Evolutionary conservation across 2,888 invertebrate species (phyloP), one percentile per base, ranked within the genome.

Genomic region (Xestia sexstrigata): DNA sequence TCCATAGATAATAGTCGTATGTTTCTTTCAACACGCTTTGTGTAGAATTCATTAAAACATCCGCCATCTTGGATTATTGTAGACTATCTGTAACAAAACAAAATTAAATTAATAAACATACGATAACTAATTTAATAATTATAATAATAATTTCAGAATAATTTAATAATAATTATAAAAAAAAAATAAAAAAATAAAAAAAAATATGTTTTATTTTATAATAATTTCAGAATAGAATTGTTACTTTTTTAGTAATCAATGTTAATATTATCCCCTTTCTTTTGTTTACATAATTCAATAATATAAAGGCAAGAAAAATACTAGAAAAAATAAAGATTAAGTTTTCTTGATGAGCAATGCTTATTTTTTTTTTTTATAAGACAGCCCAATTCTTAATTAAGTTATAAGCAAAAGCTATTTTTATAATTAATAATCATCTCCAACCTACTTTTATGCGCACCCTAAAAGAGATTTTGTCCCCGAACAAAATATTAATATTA

Each of bases 1-100:
- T 98, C 98, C 98, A 98, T 87, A 98, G 92, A 91, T 98, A 98
- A 92, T 98, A 98, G 85, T 98, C 97, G 89, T 98, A 98, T 0
- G 97, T 97, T 65, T 95, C 95, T 87, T 96, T 95, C 58, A 97
- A 88, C 58, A 97, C 95, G 76, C 93, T 95, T 87, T 97, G 96
- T 63, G 97, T 97, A 13, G 97, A 96, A 93, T 97, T 97, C 67
- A 97, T 92, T 89, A 97, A 83, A 17, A 91, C 83, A 65, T 93
- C 92, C 85, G 96, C 94, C 96, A 96, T 96, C 69, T 87, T 92
- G 30, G 47, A 26, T 72, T 70, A n/a, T 66, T 52, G 47, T 78
- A 49, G 60, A 67, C 63, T 77, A 81, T 86, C 95, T 95, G 94
- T 49, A 94, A 95, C 92, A 94, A 93, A 87, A 69, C 30, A 81